phyloP scores from a whole-genome alignment of 1,140 invertebrate genomes.

The Nasonia giraulti region DNA sequence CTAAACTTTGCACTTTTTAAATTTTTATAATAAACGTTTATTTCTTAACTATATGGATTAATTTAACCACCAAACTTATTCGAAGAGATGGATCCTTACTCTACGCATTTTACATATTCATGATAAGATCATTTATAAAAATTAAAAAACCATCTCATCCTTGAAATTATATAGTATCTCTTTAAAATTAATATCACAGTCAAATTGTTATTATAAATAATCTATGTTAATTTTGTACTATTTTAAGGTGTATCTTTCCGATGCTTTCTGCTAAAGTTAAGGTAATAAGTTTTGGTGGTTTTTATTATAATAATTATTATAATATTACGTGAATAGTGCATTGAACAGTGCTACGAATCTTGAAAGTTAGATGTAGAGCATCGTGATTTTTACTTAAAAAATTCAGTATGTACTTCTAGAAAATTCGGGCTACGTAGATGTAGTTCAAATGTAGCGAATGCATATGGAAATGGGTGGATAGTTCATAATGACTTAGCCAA shows the following conservation, averaged over 20 bases:
- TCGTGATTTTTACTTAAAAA: conserved; percentile 66
- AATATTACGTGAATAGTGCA: conserved; percentile 61
- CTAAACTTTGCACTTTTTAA: conserved; percentile 46
- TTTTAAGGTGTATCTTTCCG: conserved; percentile 53
- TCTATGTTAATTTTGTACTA: conserved; percentile 50
- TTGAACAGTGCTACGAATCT: conserved; percentile 57
- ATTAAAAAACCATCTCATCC: conserved; percentile 34
- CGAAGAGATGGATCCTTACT: conserved; percentile 44
- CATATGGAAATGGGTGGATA: conserved; percentile 22
- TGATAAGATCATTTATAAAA: conserved; percentile 14
- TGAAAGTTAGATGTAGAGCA: conserved; percentile 66
- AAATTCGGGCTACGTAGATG: conserved; percentile 59
- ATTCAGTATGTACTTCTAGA: conserved; percentile 58
- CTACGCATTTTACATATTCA: conserved; percentile 26
- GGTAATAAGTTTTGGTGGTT: conserved; percentile 55
- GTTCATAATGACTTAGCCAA: conserved; percentile 15
- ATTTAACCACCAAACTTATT: conserved; percentile 53
- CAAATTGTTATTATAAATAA: conserved; percentile 39
- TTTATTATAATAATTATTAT: conserved; percentile 54
- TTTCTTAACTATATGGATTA: conserved; percentile 22
- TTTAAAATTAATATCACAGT: neutral
- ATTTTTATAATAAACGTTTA: conserved; percentile 31
- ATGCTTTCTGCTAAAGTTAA: conserved; percentile 53
- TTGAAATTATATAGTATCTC: conserved; percentile 16
- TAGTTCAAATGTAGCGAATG: conserved; percentile 61